Percentiles rank a stretch among this genome's conserved stretches.
Evolutionary conservation across 35 echinoderm and acorn worm genomes (phyloP).

Genomic region (Holothuria glaberrima): DNA sequence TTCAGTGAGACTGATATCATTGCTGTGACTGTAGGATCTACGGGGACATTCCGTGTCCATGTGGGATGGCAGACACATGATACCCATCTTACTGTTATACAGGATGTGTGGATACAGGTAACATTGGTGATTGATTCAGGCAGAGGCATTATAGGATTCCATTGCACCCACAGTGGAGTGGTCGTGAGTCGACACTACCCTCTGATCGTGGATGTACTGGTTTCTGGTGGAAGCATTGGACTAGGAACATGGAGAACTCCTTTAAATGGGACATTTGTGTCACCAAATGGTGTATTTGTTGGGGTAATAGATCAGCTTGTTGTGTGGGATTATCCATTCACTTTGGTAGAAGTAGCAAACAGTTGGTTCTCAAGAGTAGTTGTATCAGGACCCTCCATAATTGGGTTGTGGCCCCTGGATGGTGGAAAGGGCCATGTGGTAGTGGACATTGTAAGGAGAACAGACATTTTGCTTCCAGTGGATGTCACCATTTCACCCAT

Average conservation of each 20-base stretch:
- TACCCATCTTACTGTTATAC: slow-evolving; percentile 54
- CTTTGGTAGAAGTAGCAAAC: slow-evolving; percentile 58
- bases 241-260: slow-evolving; percentile 88
- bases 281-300: slow-evolving; percentile 57
- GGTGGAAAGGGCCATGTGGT: slow-evolving; percentile 48
- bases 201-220: slow-evolving; percentile 48
- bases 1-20: slow-evolving; percentile 59
- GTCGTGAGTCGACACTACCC: slow-evolving; percentile 42
- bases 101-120: slow-evolving; percentile 75
- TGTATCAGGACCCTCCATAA: slow-evolving; percentile 50
- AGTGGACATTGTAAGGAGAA: slow-evolving; percentile 48
- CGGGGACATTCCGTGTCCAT: slow-evolving; percentile 63
- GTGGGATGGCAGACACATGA: slow-evolving; percentile 30
- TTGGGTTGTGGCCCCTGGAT: slow-evolving; percentile 67
- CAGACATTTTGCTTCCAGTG: slow-evolving; percentile 61
- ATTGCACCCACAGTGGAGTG: slow-evolving; percentile 57
- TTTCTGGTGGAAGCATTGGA: slow-evolving; percentile 62
- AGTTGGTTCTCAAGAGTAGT: slow-evolving; percentile 50
- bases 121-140: slow-evolving; percentile 58
- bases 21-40: slow-evolving; percentile 61
- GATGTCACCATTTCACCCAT: slow-evolving; percentile 42
- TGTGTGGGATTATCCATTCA: slow-evolving; percentile 56
- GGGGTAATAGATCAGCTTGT: slow-evolving; percentile 70
- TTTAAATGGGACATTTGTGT: slow-evolving; percentile 32
- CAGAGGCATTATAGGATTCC: slow-evolving; percentile 60